phyloP scores from a whole-genome alignment of 23 tunicate species.

The Halocynthia aurantium region DNA sequence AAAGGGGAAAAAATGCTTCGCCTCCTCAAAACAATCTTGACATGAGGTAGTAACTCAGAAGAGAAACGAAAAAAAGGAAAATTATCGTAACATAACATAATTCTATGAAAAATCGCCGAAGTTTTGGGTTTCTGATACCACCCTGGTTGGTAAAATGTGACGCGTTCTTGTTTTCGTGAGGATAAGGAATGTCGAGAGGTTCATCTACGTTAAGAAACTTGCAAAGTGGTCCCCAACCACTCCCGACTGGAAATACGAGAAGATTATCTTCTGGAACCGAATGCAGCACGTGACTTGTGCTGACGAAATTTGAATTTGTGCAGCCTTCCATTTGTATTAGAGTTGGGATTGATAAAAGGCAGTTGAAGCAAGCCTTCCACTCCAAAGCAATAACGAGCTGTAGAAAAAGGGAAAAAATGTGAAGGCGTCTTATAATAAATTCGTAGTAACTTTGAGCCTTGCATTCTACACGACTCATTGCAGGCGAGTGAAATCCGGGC shows the following conservation, averaged over 20 bases:
- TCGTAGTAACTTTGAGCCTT: too few species aligned
- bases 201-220: slow-evolving; percentile 33
- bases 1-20: too few species aligned
- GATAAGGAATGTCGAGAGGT: slow-evolving; percentile 49
- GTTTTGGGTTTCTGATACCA: not conserved
- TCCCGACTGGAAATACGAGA: slow-evolving; percentile 26
- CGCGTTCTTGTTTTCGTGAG: slow-evolving; percentile 64
- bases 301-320: slow-evolving; percentile 63
- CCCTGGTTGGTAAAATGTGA: slow-evolving; percentile 9
- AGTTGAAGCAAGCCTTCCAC: slow-evolving; percentile 4
- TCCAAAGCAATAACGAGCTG: slow-evolving; percentile 7
- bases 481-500: too few species aligned
- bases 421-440: too few species aligned
- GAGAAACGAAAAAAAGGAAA: too few species aligned
- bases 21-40: too few species aligned
- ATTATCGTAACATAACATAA: too few species aligned
- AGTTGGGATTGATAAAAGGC: not conserved
- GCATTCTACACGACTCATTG: too few species aligned
- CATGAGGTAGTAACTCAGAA: too few species aligned
- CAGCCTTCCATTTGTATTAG: slow-evolving; percentile 37
- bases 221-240: slow-evolving; percentile 67
- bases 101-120: not conserved
- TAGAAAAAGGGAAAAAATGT: too few species aligned
- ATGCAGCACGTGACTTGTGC: slow-evolving; percentile 63
- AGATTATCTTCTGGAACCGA: slow-evolving; percentile 53